Conservation (phyloP, 2,797 vertebrate genomes). For the Characodon lateralis region DNA sequence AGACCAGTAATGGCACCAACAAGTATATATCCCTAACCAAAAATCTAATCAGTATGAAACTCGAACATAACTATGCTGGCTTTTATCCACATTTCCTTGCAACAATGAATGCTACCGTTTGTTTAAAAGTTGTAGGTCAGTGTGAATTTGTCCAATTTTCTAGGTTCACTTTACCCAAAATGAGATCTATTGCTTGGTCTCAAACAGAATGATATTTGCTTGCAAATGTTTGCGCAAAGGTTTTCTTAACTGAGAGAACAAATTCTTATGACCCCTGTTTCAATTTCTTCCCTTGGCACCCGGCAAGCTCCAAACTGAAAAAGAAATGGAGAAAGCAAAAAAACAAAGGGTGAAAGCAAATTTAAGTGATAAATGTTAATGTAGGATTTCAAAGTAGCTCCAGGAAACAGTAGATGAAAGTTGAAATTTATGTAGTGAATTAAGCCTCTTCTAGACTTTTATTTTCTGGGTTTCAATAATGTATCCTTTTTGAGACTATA, state of each 20-base stretch:
- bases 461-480: neutral
- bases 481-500: neutral
- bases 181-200: neutral
- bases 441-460: neutral
- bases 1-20: neutral
- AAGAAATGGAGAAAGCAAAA: neutral
- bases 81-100: neutral
- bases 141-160: neutral
- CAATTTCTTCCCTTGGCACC: neutral
- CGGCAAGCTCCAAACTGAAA: neutral
- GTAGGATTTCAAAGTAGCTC: neutral
- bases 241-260: neutral
- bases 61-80: neutral
- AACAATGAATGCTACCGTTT: too few relatives aligned
- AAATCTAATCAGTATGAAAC: too few relatives aligned
- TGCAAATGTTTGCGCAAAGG: neutral
- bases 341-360: neutral
- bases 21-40: neutral
- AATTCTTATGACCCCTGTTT: neutral
- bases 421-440: neutral
- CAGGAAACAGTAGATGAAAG: neutral
- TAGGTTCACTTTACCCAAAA: neutral
- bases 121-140: too few relatives aligned
- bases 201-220: neutral
- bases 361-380: neutral